Evolutionary conservation across 2,888 invertebrate species (phyloP).

Genomic region (Apotomis capreana): DNA sequence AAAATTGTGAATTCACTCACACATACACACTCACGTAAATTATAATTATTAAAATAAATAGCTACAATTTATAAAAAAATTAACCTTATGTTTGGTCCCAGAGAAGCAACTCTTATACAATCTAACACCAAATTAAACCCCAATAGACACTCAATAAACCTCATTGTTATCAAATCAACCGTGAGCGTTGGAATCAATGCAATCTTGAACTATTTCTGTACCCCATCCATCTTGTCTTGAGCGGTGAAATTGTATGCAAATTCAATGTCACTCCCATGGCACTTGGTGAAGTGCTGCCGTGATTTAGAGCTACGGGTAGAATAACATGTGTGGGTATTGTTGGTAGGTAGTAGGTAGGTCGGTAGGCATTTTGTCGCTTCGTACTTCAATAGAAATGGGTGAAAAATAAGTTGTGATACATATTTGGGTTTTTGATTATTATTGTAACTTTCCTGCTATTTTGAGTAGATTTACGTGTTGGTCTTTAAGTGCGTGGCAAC

Average conservation of each 20-base stretch:
- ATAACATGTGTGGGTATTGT: constrained; percentile 22
- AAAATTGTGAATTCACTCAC: too few relatives aligned
- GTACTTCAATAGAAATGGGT: not conserved
- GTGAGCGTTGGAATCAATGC: constrained; percentile 48
- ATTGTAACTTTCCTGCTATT: too few relatives aligned
- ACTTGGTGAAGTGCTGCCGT: constrained; percentile 46
- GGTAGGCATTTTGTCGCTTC: not conserved
- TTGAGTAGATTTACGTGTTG: too few relatives aligned
- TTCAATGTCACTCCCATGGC: constrained; percentile 61
- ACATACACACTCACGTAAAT: too few relatives aligned
- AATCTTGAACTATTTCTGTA: constrained; percentile 55
- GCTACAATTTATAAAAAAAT: too few relatives aligned
- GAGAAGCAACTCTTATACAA: not conserved
- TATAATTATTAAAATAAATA: too few relatives aligned
- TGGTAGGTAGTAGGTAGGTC: not conserved
- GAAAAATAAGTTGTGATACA: too few relatives aligned
- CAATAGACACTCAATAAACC: constrained; percentile 39
- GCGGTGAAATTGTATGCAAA: constrained; percentile 71
- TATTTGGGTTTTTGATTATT: too few relatives aligned
- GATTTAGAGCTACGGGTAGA: constrained; percentile 52
- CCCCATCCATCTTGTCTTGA: constrained; percentile 57
- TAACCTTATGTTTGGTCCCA: not conserved
- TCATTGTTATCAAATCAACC: constrained; percentile 41
- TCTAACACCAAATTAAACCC: constrained; percentile 5
- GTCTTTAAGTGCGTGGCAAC: too few relatives aligned